Percentiles rank a stretch among this genome's conserved stretches.
phyloP scores from a whole-genome alignment of 2,888 invertebrate species.

The Drosophila colorata region DNA sequence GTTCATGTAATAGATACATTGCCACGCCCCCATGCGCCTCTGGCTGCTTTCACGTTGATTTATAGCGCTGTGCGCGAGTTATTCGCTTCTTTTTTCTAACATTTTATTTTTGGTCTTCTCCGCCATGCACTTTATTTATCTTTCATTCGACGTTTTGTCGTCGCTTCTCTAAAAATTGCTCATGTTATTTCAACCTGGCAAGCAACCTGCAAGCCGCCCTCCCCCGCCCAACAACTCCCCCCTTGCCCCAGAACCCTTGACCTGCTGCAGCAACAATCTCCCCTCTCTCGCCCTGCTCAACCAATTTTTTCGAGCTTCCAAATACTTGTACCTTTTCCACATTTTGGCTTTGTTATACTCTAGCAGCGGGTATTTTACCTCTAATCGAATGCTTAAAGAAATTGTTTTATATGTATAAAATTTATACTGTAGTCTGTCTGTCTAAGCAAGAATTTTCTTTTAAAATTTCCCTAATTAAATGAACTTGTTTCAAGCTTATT shows the following conservation, averaged over 20 bases:
- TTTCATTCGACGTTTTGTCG: constrained; percentile 81
- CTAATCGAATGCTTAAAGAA: not conserved
- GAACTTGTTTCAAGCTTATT: too few species aligned
- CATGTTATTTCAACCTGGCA: constrained; percentile 76
- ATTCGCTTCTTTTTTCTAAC: constrained; percentile 48
- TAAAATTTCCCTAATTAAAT: not conserved
- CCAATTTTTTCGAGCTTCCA: not conserved
- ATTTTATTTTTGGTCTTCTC: constrained; percentile 51
- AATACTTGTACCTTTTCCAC: constrained; percentile 44
- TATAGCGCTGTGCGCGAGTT: constrained; percentile 69
- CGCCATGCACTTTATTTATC: constrained; percentile 72
- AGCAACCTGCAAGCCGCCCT: constrained; percentile 44
- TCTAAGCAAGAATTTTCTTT: not conserved
- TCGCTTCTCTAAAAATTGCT: constrained; percentile 76
- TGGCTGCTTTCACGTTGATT: constrained; percentile 70
- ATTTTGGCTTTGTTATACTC: constrained; percentile 57
- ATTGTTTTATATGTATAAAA: too few species aligned
- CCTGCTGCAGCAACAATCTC: constrained; percentile 8
- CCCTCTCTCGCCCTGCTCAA: not conserved
- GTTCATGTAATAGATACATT: constrained; percentile 65
- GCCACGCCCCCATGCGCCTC: constrained; percentile 58
- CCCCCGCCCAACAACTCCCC: not conserved
- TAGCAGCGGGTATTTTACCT: constrained; percentile 1
- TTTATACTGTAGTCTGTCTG: too few species aligned
- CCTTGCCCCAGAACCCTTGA: not conserved